Evolutionary conservation across 2,113 vertebrate genomes (phyloP).

Genomic region (Varanus salvator): DNA sequence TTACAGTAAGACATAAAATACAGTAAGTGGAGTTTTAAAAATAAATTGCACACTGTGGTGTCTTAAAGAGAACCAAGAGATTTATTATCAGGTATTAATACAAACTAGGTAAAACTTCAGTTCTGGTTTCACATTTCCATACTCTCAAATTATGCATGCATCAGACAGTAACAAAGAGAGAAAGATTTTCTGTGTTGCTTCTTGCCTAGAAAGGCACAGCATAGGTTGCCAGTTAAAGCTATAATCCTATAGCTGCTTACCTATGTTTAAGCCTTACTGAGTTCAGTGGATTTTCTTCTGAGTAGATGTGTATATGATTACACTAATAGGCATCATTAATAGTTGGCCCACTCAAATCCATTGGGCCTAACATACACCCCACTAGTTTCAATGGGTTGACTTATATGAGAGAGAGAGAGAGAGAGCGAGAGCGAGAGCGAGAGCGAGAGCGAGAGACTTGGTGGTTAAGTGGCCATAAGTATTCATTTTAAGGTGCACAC

Average conservation of each 20-base stretch:
- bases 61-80: slow-evolving; percentile 62
- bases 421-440: too few relatives aligned
- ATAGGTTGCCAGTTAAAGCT: too few relatives aligned
- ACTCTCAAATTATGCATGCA: neutral
- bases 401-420: neutral
- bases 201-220: fast-evolving
- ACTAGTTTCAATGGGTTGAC: too few relatives aligned
- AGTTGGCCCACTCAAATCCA: too few relatives aligned
- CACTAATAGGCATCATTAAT: too few relatives aligned
- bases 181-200: neutral
- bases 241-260: too few relatives aligned
- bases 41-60: slow-evolving; percentile 65
- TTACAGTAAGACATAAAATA: slow-evolving; percentile 69
- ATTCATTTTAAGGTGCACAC: neutral
- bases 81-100: slow-evolving; percentile 67
- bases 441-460: neutral
- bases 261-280: too few relatives aligned
- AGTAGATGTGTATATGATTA: too few relatives aligned
- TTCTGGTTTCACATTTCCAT: slow-evolving; percentile 52
- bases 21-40: slow-evolving; percentile 67
- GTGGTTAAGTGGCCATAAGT: fast-evolving
- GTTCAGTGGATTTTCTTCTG: too few relatives aligned
- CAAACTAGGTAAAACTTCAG: slow-evolving; percentile 49
- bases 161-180: slow-evolving; percentile 45
- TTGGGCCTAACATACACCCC: too few relatives aligned